Conservation (phyloP, 2,113 vertebrate genomes). For the Alaudala cheleensis region DNA sequence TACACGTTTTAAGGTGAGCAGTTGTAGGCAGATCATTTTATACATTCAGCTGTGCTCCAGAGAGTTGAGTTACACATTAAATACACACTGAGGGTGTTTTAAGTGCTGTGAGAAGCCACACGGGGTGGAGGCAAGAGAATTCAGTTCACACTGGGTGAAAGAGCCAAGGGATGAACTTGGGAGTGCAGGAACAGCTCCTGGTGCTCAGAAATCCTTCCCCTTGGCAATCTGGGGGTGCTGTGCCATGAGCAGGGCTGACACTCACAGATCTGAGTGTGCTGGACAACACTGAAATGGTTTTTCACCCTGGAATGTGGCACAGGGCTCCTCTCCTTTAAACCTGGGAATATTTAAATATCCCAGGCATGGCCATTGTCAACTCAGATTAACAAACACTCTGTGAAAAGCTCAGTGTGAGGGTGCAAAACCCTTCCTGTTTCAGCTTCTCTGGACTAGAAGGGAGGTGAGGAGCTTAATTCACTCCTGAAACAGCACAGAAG, state of each 20-base stretch:
- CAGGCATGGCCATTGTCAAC: background rate
- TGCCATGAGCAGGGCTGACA: background rate
- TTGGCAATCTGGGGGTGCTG: background rate
- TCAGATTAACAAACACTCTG: background rate
- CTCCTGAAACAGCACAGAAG: background rate
- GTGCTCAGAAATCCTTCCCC: background rate
- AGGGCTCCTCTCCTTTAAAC: background rate
- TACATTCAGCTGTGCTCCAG: conserved; percentile 18
- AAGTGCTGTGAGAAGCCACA: conserved; percentile 29
- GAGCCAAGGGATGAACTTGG: background rate
- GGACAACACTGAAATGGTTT: background rate
- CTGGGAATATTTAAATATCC: no score
- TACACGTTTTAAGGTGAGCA: background rate
- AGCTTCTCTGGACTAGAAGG: background rate
- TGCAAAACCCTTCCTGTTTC: background rate
- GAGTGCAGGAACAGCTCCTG: background rate
- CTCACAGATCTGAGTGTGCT: background rate
- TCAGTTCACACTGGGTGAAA: background rate
- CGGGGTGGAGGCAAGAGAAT: background rate
- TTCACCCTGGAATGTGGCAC: background rate
- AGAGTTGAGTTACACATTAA: background rate
- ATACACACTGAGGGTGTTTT: background rate
- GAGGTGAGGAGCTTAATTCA: background rate
- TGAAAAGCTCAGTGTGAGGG: background rate
- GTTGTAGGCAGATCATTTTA: background rate